These are phyloP conservation scores for Echinops telfairi DNA, from an alignment of 2,113 vertebrate genomes.

Conservation along the genomic window DNA sequence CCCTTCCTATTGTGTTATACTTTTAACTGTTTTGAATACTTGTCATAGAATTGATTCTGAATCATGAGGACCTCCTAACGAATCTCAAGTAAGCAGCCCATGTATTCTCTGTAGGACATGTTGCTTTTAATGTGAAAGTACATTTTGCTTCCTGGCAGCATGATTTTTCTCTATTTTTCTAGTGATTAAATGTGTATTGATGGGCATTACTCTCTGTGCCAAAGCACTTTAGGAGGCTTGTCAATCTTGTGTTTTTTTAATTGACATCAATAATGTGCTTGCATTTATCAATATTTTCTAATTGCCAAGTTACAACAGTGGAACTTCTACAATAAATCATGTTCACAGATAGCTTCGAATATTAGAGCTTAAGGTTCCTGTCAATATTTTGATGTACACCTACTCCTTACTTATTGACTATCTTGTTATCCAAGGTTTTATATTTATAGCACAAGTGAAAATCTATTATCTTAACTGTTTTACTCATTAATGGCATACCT, in stretches of 20 bases:
- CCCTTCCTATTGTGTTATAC: background rate
- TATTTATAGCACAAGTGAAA: background rate
- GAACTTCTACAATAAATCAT: slow-evolving; percentile 87
- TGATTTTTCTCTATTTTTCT: slow-evolving; percentile 75
- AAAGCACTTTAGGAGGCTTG: slow-evolving; percentile 84
- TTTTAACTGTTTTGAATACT: background rate
- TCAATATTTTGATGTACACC: slow-evolving; percentile 77
- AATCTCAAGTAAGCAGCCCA: slow-evolving; percentile 15
- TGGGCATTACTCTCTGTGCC: slow-evolving; percentile 81
- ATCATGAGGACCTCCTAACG: background rate
- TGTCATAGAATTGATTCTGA: background rate
- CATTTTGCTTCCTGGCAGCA: slow-evolving; percentile 76
- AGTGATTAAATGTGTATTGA: slow-evolving; percentile 79
- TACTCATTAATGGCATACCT: background rate
- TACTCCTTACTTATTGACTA: background rate
- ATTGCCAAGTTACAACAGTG: slow-evolving; percentile 86
- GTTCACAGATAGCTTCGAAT: slow-evolving; percentile 79
- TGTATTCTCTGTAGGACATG: slow-evolving; percentile 57
- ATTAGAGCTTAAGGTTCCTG: slow-evolving; percentile 81
- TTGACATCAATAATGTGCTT: slow-evolving; percentile 88
- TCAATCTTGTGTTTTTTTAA: slow-evolving; percentile 86
- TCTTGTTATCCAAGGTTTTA: background rate
- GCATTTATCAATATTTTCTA: slow-evolving; percentile 89
- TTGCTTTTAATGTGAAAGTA: slow-evolving; percentile 76
- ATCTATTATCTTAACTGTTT: background rate